Percentiles rank a stretch among this genome's conserved stretches.
Evolutionary conservation across 1,140 invertebrate species (phyloP).

Genomic region (Batillaria attramentaria): DNA sequence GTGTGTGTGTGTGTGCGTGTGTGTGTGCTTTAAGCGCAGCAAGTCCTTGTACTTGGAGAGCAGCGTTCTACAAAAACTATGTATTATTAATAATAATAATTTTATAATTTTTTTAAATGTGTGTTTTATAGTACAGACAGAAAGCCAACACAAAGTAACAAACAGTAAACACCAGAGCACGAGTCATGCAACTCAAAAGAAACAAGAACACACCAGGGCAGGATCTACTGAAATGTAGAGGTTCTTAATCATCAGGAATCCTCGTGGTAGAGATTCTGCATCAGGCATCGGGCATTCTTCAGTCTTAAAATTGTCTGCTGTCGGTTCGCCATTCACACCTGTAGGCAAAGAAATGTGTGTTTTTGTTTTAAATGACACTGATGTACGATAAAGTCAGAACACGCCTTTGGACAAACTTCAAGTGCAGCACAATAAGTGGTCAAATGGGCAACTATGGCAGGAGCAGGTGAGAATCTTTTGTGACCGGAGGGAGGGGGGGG

Average conservation of each 20-base stretch:
- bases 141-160: neutral
- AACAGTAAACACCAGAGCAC: neutral
- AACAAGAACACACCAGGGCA: constrained; percentile 58
- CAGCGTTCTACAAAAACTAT: neutral
- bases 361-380: neutral
- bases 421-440: neutral
- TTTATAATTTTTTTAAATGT: no score
- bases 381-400: neutral
- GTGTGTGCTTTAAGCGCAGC: neutral
- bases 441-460: neutral
- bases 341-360: constrained; percentile 1
- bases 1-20: no score
- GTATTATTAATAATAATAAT: neutral
- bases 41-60: neutral
- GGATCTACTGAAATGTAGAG: constrained; percentile 65
- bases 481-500: no score
- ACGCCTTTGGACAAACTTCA: neutral
- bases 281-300: constrained; percentile 46
- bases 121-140: no score
- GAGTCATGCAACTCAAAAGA: no score
- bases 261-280: constrained; percentile 33
- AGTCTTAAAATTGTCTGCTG: constrained; percentile 56
- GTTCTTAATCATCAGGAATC: constrained; percentile 59
- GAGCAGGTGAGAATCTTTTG: neutral
- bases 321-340: constrained; percentile 60